These are phyloP conservation scores for Tribolium castaneum DNA, from an alignment of 1,140 invertebrate species.

Conservation along the genomic window DNA sequence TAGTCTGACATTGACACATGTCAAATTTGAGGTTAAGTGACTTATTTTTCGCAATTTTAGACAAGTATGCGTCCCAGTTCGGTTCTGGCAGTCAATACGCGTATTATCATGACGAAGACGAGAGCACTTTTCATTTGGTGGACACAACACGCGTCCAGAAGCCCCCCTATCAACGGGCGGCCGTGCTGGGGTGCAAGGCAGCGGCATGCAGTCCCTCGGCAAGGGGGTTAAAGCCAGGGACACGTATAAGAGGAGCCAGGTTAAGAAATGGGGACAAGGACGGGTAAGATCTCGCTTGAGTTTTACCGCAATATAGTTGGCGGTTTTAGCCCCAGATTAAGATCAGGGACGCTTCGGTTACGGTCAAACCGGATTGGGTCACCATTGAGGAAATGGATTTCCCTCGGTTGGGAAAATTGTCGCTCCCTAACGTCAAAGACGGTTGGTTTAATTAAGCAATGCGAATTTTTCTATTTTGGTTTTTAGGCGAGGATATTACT, in stretches of 20 bases:
- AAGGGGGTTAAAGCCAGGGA: constrained; percentile 70
- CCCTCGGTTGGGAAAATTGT: constrained; percentile 91
- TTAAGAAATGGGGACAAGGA: constrained; percentile 88
- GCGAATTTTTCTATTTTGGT: neutral
- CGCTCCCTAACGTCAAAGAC: constrained; percentile 88
- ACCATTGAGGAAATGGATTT: constrained; percentile 99
- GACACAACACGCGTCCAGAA: constrained; percentile 93
- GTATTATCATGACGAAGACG: constrained; percentile 98
- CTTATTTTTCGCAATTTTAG: constrained; percentile 67
- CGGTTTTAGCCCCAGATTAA: constrained; percentile 82
- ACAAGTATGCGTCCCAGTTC: constrained; percentile 96
- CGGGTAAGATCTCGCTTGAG: constrained; percentile 68
- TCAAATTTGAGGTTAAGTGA: constrained; percentile 7
- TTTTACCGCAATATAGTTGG: too few species aligned
- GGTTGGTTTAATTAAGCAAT: constrained; percentile 67
- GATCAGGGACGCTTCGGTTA: constrained; percentile 97
- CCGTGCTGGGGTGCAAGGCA: constrained; percentile 72
- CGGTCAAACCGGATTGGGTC: constrained; percentile 95
- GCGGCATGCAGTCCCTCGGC: constrained; percentile 75
- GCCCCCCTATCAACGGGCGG: constrained; percentile 87
- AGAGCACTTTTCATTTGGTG: constrained; percentile 97
- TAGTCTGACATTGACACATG: constrained; percentile 64
- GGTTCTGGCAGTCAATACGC: constrained; percentile 95
- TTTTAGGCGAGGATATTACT: constrained; percentile 77
- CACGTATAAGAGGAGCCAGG: constrained; percentile 74